Evolutionary conservation across 2,797 vertebrate species (phyloP), one percentile per base, ranked within the genome.

Genomic region (Ataeniobius toweri): DNA sequence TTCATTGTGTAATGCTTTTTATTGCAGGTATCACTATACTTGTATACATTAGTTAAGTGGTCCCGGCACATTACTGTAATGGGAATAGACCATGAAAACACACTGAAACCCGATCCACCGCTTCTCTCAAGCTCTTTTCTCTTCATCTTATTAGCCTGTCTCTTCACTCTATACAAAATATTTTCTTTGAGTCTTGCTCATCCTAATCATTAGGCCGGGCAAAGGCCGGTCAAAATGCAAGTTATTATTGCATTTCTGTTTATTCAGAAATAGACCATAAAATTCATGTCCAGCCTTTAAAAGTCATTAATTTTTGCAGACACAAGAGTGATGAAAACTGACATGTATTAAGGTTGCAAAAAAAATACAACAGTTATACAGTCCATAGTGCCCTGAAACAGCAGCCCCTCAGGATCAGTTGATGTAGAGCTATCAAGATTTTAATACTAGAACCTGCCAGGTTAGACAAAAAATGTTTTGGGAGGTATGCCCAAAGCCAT

Each of bases 51-150:
- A 89, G 93, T 96, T 95, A 97, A 97, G 96, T 96, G 96, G 95
- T 90, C 89, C 91, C 85, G 91, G 95, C 96, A 96, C 96, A 97
- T 98, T 97, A 97, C 94, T 94, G 95, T 97, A 97, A 97, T 97
- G 95, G 96, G 95, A 95, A 95, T 95, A 95, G 94, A 94, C 94
- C 95, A 96, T 97, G 96, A 96, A 96, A 97, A 97, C 96, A 96
- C 77, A 83, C 82, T 90, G 97, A 96, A 97, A 98, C 94, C 92
- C 85, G 95, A 97, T 96, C 94, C 75, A 89, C 94, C 77, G 48
- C 73, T 85, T 80, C 81, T 81, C 84, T 74, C 61, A 48, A 51
- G 76, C 83, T 88, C 79, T 70, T 75, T 81, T 48, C 68, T 77
- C 77, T 88, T 77, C 76, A 74, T 86, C 82, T 85, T 83, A 84